Conservation (phyloP, 2,888 invertebrate genomes). For the Eristalis pertinax region DNA sequence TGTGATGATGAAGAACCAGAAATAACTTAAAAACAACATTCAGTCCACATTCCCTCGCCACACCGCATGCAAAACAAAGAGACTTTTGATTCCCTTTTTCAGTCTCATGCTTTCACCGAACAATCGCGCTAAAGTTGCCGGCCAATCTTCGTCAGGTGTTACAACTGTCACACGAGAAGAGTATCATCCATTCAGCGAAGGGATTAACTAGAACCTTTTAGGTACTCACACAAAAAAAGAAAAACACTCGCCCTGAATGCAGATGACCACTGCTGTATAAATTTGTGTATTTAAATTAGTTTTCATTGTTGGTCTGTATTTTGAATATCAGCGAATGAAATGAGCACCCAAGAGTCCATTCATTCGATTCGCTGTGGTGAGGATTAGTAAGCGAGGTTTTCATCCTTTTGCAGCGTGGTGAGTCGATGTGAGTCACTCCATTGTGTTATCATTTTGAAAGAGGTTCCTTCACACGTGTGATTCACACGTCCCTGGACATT, state of each 20-base stretch:
- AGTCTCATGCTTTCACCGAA: slow-evolving; percentile 19
- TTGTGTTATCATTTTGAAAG: slow-evolving; percentile 2
- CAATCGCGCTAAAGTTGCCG: slow-evolving; percentile 29
- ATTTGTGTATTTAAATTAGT: slow-evolving; percentile 64
- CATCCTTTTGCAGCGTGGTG: background rate
- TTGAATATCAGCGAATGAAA: slow-evolving; percentile 23
- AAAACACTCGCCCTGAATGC: slow-evolving; percentile 41
- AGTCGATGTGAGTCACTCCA: slow-evolving; percentile 47
- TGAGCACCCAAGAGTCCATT: slow-evolving; percentile 25
- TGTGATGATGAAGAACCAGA: too few species aligned
- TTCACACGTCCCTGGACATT: too few species aligned
- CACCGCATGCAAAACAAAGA: background rate
- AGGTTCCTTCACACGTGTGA: slow-evolving; percentile 25
- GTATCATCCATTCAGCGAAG: slow-evolving; percentile 22
- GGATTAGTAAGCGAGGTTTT: slow-evolving; percentile 22
- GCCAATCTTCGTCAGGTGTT: slow-evolving; percentile 44
- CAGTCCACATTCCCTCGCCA: background rate
- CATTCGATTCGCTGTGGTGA: slow-evolving; percentile 34
- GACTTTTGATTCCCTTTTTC: slow-evolving; percentile 24
- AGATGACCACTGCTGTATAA: slow-evolving; percentile 42
- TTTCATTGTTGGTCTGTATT: slow-evolving; percentile 44
- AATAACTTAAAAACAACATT: too few species aligned
- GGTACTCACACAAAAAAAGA: slow-evolving; percentile 22
- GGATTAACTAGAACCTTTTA: slow-evolving; percentile 37
- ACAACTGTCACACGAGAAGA: slow-evolving; percentile 28